phyloP scores from a whole-genome alignment of 2,797 vertebrate species.

The Rhinogobio ventralis region DNA sequence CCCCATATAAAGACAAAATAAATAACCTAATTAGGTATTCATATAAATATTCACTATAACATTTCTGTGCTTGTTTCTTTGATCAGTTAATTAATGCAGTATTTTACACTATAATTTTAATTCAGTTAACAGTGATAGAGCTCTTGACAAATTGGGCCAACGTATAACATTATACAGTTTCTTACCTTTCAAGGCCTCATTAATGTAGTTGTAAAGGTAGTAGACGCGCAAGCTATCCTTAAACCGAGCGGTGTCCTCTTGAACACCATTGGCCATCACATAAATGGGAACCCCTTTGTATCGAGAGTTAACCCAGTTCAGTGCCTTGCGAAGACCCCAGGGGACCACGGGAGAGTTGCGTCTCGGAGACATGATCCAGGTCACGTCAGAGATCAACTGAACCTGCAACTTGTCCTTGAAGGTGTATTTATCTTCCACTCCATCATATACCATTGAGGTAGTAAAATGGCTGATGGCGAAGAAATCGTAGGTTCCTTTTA shows the following conservation, averaged over 20 bases:
- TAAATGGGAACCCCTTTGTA: slow-evolving; percentile 88
- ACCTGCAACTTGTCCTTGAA: slow-evolving; percentile 86
- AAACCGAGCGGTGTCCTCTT: slow-evolving; percentile 82
- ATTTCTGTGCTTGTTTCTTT: background rate
- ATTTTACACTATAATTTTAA: background rate
- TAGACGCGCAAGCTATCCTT: slow-evolving; percentile 89
- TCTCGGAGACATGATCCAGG: slow-evolving; percentile 89
- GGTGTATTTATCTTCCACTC: slow-evolving; percentile 86
- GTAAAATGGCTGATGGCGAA: slow-evolving; percentile 94
- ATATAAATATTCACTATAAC: background rate
- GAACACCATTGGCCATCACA: slow-evolving; percentile 89
- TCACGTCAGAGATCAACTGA: slow-evolving; percentile 90
- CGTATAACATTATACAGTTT: background rate
- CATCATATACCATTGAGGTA: slow-evolving; percentile 88
- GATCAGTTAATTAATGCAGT: background rate
- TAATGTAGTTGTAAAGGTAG: slow-evolving; percentile 93
- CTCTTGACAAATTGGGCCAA: background rate
- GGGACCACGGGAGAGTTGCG: slow-evolving; percentile 87
- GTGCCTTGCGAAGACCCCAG: slow-evolving; percentile 91
- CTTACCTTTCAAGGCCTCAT: slow-evolving; percentile 97
- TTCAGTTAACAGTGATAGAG: background rate
- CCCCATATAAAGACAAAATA: background rate
- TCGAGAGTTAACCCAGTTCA: slow-evolving; percentile 87
- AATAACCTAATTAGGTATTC: background rate
- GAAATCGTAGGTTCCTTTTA: slow-evolving; percentile 92